Conservation (phyloP, 2,888 invertebrate species). For the Synanthedon myopaeformis region DNA sequence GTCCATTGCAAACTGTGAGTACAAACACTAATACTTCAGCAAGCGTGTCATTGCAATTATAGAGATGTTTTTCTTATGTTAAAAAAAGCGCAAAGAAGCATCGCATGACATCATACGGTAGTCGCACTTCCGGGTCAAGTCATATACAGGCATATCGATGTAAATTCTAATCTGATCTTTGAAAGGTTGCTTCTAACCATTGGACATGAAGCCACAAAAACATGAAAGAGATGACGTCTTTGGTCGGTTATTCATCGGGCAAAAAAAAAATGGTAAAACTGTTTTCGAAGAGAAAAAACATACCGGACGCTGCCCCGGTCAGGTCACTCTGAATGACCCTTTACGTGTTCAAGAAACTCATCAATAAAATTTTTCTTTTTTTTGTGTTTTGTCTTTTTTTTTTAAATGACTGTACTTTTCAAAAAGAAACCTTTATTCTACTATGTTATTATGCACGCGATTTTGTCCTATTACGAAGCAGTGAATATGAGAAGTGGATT, state of each 20-base stretch:
- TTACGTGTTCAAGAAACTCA: neutral
- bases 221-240: constrained; percentile 3
- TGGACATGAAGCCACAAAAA: constrained; percentile 1
- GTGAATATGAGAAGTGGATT: no score
- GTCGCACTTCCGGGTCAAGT: constrained; percentile 7
- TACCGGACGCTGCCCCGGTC: constrained; percentile 1
- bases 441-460: no score
- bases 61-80: no score
- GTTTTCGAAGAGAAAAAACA: constrained; percentile 2
- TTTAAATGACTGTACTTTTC: no score
- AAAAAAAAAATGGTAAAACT: constrained; percentile 1
- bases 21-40: no score
- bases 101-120: constrained; percentile 6
- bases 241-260: constrained; percentile 2
- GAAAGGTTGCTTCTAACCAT: constrained; percentile 1
- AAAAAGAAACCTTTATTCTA: no score
- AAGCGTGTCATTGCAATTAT: no score
- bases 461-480: no score
- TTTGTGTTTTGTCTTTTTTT: no score
- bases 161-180: constrained; percentile 1
- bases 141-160: neutral
- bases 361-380: no score
- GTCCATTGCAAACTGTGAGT: no score
- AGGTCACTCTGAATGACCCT: neutral
- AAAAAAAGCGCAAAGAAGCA: neutral